Conservation (phyloP, 2,113 vertebrate genomes). For the Helogale parvula region DNA sequence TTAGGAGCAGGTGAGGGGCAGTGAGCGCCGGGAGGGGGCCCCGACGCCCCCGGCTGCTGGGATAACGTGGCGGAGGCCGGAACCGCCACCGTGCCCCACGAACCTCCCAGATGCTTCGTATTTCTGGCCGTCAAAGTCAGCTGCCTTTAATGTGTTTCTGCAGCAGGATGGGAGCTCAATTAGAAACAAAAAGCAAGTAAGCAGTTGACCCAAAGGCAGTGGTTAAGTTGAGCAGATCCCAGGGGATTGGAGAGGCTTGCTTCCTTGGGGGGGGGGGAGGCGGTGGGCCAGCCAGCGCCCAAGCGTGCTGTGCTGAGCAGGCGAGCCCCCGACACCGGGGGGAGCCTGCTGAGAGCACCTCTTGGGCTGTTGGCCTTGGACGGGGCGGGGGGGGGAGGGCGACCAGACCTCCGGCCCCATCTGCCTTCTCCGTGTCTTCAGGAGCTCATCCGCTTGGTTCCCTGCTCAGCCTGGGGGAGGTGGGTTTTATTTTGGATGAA, state of each 20-base stretch:
- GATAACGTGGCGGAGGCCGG: slow-evolving; percentile 65
- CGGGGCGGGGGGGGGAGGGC: not conserved
- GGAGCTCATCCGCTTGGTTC: not conserved
- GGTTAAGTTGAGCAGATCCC: slow-evolving; percentile 76
- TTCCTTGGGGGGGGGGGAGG: slow-evolving; percentile 19
- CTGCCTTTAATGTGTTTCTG: slow-evolving; percentile 78
- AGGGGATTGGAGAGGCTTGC: slow-evolving; percentile 2
- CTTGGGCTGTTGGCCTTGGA: not conserved
- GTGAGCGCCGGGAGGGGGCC: not conserved
- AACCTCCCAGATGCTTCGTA: slow-evolving; percentile 77
- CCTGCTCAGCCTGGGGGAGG: not conserved
- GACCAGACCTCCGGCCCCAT: not conserved
- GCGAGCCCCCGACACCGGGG: not conserved
- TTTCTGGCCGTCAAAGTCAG: slow-evolving; percentile 81
- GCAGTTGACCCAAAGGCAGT: slow-evolving; percentile 72
- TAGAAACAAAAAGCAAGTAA: slow-evolving; percentile 79
- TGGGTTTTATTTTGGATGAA: slow-evolving; percentile 34
- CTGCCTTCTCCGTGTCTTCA: not conserved
- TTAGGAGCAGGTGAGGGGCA: slow-evolving; percentile 5
- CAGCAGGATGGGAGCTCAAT: slow-evolving; percentile 76
- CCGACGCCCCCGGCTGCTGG: slow-evolving; percentile 53
- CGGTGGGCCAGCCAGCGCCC: not conserved
- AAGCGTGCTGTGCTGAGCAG: not conserved
- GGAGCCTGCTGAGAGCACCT: not conserved
- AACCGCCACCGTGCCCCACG: slow-evolving; percentile 76